These are phyloP conservation scores for Diadegma fenestrale DNA, from an alignment of 2,888 invertebrate genomes.

Conservation along the genomic window DNA sequence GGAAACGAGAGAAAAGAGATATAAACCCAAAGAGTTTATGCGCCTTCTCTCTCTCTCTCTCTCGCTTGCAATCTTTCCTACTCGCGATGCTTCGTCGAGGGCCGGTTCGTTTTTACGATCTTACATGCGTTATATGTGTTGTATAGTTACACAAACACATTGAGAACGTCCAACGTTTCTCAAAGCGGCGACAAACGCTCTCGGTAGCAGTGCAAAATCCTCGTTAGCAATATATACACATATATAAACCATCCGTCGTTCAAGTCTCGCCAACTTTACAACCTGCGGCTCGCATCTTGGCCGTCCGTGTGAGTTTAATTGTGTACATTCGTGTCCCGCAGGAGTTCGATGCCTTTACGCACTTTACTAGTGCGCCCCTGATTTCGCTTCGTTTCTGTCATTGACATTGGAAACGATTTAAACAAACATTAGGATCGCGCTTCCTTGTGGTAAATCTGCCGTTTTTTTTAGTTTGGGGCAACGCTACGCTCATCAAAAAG, in stretches of 20 bases:
- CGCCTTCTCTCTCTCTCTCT: constrained; percentile 11
- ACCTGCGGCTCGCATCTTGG: constrained; percentile 55
- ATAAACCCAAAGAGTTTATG: constrained; percentile 37
- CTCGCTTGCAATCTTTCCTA: not conserved
- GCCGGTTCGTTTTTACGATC: constrained; percentile 70
- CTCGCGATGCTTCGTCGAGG: constrained; percentile 45
- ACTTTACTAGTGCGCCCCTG: constrained; percentile 26
- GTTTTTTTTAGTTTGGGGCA: not conserved
- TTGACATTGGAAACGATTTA: not conserved
- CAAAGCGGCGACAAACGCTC: constrained; percentile 61
- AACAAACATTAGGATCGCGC: not conserved
- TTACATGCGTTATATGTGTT: constrained; percentile 47
- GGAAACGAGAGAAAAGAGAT: constrained; percentile 53
- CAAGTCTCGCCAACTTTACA: constrained; percentile 60
- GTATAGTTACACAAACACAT: constrained; percentile 50
- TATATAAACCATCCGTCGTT: constrained; percentile 30
- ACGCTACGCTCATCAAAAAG: no score
- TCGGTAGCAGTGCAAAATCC: constrained; percentile 61
- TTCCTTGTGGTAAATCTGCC: not conserved
- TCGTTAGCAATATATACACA: constrained; percentile 65
- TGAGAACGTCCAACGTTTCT: constrained; percentile 42
- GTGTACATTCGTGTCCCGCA: constrained; percentile 21
- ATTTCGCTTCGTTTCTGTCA: constrained; percentile 24
- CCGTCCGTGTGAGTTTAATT: not conserved
- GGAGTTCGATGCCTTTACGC: constrained; percentile 49